Evolutionary conservation across 2,797 vertebrate genomes (phyloP), one percentile per base, ranked within the genome.

Genomic region (Protonibea diacanthus): DNA sequence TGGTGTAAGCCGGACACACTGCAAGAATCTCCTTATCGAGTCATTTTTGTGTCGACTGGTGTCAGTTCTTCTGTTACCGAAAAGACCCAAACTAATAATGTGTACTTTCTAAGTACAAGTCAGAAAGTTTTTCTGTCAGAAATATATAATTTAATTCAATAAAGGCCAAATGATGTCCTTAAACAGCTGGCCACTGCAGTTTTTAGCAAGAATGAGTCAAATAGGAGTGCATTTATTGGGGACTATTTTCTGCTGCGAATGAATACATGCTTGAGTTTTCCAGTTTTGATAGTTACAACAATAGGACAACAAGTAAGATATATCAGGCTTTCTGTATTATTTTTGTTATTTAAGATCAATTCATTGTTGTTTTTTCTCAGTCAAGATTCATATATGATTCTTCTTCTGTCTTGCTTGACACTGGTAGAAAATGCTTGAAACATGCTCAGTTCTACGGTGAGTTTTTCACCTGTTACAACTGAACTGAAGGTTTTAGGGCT

Each of bases 1-100:
- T 62, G 44, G 20, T 67, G 68, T 64, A 42, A 69, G 56, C 52
- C 38, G 52, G 47, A 73, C 62, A 25, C 29, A 42, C 15, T 13
- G 49, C 11, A 65, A 52, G 45, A 55, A 40, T 33, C 47, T 78
- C 33, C 6, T 67, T 33, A 73, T 71, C 25, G 17, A 53, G 27
- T 62, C n/a, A 8, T 65, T 47, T 65, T 29, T 59, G 12, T 57
- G n/a, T 23, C 0, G 9, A 18, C 29, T n/a, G 33, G 33, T 38
- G 33, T 38, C 33, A 38, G 33, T 38, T 38, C 33, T 38, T 38
- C 33, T 38, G 33, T 38, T 8, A 9, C 33, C 9, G 33, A 38
- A 38, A 38, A 38, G 33, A 38, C 33, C 8, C 33, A 38, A 38
- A 38, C 33, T 38, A 38, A 38, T 8, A 38, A 38, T 38, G 33